Evolutionary conservation across 2,113 vertebrate genomes (phyloP).

Genomic region (Paradisaea rubra): DNA sequence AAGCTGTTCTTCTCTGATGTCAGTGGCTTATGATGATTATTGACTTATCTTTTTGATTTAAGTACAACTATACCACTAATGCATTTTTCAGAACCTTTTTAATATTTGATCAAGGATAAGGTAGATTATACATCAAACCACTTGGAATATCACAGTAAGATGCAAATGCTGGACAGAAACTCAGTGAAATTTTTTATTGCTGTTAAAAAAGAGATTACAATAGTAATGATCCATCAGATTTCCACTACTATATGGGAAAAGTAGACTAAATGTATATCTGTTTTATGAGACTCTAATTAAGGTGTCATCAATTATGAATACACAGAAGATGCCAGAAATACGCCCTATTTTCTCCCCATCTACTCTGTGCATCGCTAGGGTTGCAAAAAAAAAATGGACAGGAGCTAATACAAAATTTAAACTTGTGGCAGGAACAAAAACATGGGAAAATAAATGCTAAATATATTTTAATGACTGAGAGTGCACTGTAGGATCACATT

Average conservation of each 20-base stretch:
- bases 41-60: conserved; percentile 22
- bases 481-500: background rate
- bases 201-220: background rate
- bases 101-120: conserved; percentile 40
- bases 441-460: background rate
- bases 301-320: background rate
- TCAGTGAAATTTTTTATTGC: background rate
- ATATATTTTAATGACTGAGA: background rate
- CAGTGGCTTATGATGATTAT: background rate
- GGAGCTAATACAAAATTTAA: background rate
- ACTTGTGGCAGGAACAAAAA: background rate
- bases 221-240: background rate
- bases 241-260: background rate
- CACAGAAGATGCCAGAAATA: background rate
- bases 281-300: background rate
- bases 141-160: background rate
- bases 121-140: background rate
- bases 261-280: background rate
- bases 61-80: background rate
- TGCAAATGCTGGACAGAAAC: background rate
- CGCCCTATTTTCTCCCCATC: background rate
- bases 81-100: conserved; percentile 28
- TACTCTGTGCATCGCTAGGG: background rate
- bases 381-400: background rate
- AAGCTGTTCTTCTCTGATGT: background rate